Conservation (phyloP, 2,797 vertebrate species). For the Gila robusta region DNA sequence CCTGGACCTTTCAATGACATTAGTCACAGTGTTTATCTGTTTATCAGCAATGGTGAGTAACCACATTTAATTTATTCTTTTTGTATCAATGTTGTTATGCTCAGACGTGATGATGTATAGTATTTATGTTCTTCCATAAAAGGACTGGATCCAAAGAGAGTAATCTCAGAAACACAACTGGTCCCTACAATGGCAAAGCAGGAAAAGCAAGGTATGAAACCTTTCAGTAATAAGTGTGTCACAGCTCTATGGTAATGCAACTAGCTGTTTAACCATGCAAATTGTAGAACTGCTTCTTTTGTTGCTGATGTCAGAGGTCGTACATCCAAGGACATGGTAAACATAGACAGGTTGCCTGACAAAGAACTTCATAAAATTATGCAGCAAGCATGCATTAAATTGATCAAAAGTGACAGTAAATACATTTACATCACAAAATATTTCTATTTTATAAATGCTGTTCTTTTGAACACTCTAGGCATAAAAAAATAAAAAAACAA, state of each 20-base stretch:
- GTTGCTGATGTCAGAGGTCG: neutral
- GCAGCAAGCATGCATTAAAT: neutral
- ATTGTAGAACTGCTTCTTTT: neutral
- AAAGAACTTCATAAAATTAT: neutral
- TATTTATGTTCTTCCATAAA: slow-evolving; percentile 7
- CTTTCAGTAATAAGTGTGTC: neutral
- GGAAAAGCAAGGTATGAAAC: slow-evolving; percentile 40
- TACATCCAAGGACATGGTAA: neutral
- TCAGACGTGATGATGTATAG: neutral
- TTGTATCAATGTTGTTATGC: neutral
- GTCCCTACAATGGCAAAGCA: slow-evolving; percentile 12
- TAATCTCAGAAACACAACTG: slow-evolving; percentile 17
- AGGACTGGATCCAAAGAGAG: slow-evolving; percentile 33
- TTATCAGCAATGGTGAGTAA: slow-evolving; percentile 73
- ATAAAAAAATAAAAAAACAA: no score
- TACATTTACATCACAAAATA: neutral
- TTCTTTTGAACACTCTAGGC: neutral
- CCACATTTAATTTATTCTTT: neutral
- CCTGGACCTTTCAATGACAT: slow-evolving; percentile 81
- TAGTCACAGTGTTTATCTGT: slow-evolving; percentile 65
- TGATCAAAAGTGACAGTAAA: neutral
- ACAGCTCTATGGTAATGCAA: neutral
- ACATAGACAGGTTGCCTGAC: neutral
- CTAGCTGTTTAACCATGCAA: neutral
- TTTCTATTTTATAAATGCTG: neutral